Evolutionary conservation across 1,140 invertebrate species (phyloP).

Genomic region (Bradysia coprophila): DNA sequence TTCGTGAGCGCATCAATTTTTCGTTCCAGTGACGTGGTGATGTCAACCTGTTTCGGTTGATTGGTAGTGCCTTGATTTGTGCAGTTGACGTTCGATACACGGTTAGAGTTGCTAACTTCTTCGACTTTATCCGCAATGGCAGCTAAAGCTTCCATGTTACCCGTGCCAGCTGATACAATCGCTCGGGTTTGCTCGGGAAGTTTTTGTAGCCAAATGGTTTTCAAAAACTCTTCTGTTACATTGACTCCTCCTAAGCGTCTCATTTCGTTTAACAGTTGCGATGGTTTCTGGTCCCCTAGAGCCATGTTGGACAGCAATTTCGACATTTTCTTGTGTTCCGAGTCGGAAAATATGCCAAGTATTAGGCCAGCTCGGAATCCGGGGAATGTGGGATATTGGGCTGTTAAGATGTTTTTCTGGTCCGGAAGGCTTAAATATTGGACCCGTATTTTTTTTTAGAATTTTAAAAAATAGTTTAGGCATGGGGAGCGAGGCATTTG

Average conservation of each 20-base stretch:
- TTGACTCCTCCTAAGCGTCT: slow-evolving; percentile 1
- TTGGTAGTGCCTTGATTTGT: too few relatives aligned
- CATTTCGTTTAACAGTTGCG: slow-evolving; percentile 1
- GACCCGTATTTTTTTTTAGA: too few relatives aligned
- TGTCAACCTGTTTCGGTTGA: too few relatives aligned
- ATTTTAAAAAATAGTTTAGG: too few relatives aligned
- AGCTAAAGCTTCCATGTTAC: not conserved
- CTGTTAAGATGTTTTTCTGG: too few relatives aligned
- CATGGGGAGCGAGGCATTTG: too few relatives aligned
- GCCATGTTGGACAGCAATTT: slow-evolving; percentile 2
- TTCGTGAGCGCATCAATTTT: not conserved
- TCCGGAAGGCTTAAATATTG: too few relatives aligned
- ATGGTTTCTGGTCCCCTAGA: slow-evolving; percentile 6
- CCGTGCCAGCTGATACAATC: not conserved
- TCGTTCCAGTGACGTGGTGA: too few relatives aligned
- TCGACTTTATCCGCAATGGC: not conserved
- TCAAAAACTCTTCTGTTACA: slow-evolving; percentile 2
- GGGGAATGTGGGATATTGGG: too few relatives aligned
- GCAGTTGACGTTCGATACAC: not conserved
- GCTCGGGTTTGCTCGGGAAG: not conserved
- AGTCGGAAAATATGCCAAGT: too few relatives aligned
- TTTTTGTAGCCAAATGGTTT: slow-evolving; percentile 9
- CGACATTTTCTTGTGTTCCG: not conserved
- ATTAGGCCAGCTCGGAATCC: too few relatives aligned
- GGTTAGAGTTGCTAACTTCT: not conserved